These are phyloP conservation scores for Alaudala cheleensis DNA, from an alignment of 2,113 vertebrate species.

Conservation along the genomic window DNA sequence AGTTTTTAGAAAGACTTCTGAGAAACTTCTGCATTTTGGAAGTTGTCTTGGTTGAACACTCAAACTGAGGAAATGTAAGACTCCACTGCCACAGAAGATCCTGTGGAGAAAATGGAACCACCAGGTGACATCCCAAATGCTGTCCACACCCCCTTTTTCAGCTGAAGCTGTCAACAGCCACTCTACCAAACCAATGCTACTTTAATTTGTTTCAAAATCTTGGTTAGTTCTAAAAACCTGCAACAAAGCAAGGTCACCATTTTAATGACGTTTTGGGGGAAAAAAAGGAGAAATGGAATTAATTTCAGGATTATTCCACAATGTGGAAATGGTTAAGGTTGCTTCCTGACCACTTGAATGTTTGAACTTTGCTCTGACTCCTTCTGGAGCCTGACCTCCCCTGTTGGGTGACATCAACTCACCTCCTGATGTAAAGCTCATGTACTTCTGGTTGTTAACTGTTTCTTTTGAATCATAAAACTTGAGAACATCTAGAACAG, in stretches of 20 bases:
- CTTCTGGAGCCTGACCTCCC: neutral
- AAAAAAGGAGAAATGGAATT: neutral
- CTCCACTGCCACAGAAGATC: neutral
- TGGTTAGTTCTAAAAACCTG: neutral
- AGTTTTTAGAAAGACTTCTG: neutral
- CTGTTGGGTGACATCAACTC: neutral
- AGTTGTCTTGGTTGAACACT: neutral
- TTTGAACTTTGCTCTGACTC: neutral
- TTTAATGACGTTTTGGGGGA: neutral
- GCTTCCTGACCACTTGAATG: neutral
- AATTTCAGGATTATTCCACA: neutral
- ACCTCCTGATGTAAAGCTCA: slow-evolving; percentile 99
- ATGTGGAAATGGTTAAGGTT: neutral
- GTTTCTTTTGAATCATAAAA: slow-evolving; percentile 99
- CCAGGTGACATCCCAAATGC: neutral
- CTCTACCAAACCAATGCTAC: neutral
- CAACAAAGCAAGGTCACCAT: neutral
- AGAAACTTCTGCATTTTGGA: neutral
- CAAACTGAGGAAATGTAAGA: neutral
- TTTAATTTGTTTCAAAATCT: neutral
- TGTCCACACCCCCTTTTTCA: neutral
- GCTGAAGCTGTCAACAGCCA: neutral
- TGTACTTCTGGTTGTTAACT: slow-evolving; percentile 99
- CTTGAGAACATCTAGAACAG: slow-evolving; percentile 95
- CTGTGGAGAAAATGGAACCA: neutral